Percentiles rank a stretch among this genome's conserved stretches.
Conservation (phyloP, 2,888 invertebrate genomes). For the Onthophagus sagittarius region DNA sequence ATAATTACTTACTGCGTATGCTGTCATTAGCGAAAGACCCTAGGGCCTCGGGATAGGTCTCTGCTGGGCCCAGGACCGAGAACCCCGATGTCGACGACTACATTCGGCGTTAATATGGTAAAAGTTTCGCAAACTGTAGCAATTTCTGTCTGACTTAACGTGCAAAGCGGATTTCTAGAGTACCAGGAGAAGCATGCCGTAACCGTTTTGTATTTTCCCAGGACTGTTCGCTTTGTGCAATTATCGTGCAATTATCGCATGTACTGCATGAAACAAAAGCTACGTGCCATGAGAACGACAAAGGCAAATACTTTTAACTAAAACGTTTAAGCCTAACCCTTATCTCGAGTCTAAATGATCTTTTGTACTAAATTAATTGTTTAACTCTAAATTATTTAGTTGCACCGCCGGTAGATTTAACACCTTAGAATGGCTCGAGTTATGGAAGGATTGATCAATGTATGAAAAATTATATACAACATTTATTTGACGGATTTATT, state of each 20-base stretch:
- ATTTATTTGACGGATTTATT: no score
- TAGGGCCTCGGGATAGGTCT: neutral
- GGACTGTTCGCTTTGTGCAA: neutral
- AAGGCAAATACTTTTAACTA: neutral
- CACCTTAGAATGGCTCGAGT: no score
- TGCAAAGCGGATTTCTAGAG: neutral
- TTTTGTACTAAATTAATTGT: no score
- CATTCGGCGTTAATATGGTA: conserved; percentile 2
- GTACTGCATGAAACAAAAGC: neutral
- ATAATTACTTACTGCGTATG: conserved; percentile 10
- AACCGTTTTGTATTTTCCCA: neutral
- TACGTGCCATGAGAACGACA: neutral
- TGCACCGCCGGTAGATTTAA: no score
- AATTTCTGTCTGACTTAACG: neutral
- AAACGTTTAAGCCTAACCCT: neutral
- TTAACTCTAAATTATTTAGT: no score
- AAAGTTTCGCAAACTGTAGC: neutral
- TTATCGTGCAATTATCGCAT: neutral
- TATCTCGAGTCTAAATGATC: neutral
- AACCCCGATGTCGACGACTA: neutral
- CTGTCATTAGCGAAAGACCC: conserved; percentile 8
- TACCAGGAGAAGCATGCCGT: neutral
- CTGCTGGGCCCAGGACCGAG: neutral
- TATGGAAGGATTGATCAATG: no score
- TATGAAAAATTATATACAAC: no score